A percentile compares a stretch with the other conserved stretches of the same genome.
phyloP scores from a whole-genome alignment of 2,113 vertebrate genomes.

The Gasterosteus nipponicus region DNA sequence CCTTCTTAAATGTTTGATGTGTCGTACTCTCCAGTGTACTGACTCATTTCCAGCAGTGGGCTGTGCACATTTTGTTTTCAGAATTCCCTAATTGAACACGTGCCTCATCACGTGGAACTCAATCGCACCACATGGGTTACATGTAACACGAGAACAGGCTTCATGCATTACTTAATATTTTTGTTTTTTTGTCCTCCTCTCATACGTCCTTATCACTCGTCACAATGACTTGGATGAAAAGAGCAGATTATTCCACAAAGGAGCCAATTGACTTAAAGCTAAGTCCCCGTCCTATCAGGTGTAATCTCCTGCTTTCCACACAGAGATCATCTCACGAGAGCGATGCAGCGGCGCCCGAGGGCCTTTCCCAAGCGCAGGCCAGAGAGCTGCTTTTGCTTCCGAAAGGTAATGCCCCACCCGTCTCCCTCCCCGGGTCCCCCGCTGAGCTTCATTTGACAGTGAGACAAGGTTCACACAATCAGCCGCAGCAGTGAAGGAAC shows the following conservation, averaged over 20 bases:
- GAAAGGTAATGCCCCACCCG: constrained; percentile 47
- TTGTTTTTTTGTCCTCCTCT: neutral
- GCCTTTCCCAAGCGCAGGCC: constrained; percentile 51
- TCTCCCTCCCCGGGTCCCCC: constrained; percentile 2
- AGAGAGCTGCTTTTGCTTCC: constrained; percentile 63
- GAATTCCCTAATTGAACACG: neutral
- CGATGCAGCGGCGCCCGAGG: constrained; percentile 23
- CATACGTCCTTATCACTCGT: constrained; percentile 49
- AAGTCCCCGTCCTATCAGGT: constrained; percentile 58
- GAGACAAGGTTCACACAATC: constrained; percentile 39
- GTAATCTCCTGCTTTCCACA: constrained; percentile 58
- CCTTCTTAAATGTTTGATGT: constrained; percentile 3
- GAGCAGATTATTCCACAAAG: constrained; percentile 63
- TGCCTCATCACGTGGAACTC: too few relatives aligned
- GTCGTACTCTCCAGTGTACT: constrained; percentile 15
- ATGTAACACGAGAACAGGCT: constrained; percentile 29
- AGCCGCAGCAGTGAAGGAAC: constrained; percentile 31
- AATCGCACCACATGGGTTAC: constrained; percentile 11
- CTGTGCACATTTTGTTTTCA: neutral
- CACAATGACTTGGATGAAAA: constrained; percentile 43
- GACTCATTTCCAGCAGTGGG: neutral
- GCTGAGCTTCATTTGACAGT: constrained; percentile 40
- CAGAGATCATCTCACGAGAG: constrained; percentile 53
- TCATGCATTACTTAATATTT: neutral
- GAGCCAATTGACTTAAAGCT: constrained; percentile 46